Evolutionary conservation across 2,797 vertebrate species (phyloP), one percentile per base, ranked within the genome.

Genomic region (Graptemys geographica): DNA sequence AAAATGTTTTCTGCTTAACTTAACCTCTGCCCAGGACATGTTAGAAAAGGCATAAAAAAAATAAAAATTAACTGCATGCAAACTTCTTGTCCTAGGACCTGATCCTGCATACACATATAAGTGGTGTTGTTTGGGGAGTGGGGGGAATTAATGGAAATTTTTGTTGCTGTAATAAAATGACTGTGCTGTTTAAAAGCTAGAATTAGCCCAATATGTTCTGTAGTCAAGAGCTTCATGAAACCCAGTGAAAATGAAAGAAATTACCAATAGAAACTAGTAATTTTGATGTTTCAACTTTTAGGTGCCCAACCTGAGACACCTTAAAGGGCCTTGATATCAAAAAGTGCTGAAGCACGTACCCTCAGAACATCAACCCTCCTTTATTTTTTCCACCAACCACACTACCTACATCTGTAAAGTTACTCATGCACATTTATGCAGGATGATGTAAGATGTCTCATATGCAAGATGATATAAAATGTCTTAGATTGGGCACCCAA

Each of bases 1-100:
- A 28, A 93, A 84, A 78, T 89, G 74, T 87, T 84, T 78, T 92
- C 86, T 1, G 2, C 85, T 96, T 88, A 92, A 88, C 65, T 90
- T 78, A 59, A 90, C 90, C 59, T 74, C 47, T 81, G 41, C 69
- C 6, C 23, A 55, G 55, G 59, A 79, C 81, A 62, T 0, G 0
- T 86, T 94, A 88, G 79, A 87, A 92, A 55, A 19, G 31, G 25
- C 37, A 52, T 31, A 41, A 16, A 41, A 16, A 41, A 94, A 90
- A 82, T 56, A 78, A 84, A 12, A 55, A n/a, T 4, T 92, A 88
- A 56, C 16, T 83, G 27, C 41, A 80, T 12, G 41, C 31, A 76
- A 86, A 4, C 6, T 86, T 86, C 82, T 52, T 82, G 90, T 47
- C 41, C 55, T 89, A 2, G 90, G 53, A 19, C 56, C 23, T 78